These are phyloP conservation scores for Oryzias woworae DNA, from an alignment of 2,113 vertebrate genomes.

Conservation along the genomic window DNA sequence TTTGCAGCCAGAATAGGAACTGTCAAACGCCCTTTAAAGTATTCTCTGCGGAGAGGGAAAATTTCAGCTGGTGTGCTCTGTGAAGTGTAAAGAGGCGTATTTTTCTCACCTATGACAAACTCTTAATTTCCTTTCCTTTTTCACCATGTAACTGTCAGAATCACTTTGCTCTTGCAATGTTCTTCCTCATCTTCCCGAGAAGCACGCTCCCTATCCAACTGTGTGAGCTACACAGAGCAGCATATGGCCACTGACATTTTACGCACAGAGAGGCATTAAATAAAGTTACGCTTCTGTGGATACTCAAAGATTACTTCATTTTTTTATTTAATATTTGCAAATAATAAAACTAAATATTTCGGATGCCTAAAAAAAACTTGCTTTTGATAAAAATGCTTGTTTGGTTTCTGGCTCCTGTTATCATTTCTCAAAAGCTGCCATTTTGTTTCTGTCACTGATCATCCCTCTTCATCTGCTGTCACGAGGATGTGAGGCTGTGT, in stretches of 20 bases:
- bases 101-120: constrained; percentile 58
- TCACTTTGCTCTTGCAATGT: constrained; percentile 36
- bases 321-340: not conserved
- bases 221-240: constrained; percentile 2
- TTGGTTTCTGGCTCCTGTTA: too few relatives aligned
- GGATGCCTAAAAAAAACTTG: too few relatives aligned
- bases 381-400: too few relatives aligned
- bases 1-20: constrained; percentile 12
- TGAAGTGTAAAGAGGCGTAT: constrained; percentile 42
- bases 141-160: constrained; percentile 44
- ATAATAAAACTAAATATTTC: too few relatives aligned
- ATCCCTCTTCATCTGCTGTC: too few relatives aligned
- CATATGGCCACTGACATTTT: constrained; percentile 23
- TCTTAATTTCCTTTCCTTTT: constrained; percentile 51
- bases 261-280: constrained; percentile 10
- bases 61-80: constrained; percentile 41
- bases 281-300: not conserved
- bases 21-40: constrained; percentile 34
- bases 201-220: constrained; percentile 15
- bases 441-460: too few relatives aligned
- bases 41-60: constrained; percentile 48
- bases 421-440: too few relatives aligned
- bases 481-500: too few relatives aligned
- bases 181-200: constrained; percentile 25
- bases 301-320: not conserved